Base-by-base conservation (phyloP, 2,888 invertebrate species). In the Dascillus cervinus region DNA sequence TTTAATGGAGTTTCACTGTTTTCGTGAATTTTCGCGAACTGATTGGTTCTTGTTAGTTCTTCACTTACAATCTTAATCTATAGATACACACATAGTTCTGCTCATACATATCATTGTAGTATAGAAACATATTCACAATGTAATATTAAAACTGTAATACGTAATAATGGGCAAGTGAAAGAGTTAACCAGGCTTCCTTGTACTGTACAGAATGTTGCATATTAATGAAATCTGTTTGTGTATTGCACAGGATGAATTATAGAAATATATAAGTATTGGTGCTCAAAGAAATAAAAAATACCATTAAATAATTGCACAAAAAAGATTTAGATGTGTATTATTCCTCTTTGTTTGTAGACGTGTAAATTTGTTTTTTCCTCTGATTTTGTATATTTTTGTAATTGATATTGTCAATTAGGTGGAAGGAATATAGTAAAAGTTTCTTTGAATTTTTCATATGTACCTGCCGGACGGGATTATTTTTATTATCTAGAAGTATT, bases 71-170 rank as follows among this genome's bases (percentile, higher is more conserved):
- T 17, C 17, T 17, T 17, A 17, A 8, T 17, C 5, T 17, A 6
- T 8, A 6, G 17, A 8, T 17, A 17, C 17, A 6, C 4, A 17
- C 8, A 8, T 17, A 17, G 17, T 34, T 40, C 51, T 50, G 63
- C 64, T 63, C 60, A 63, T 62, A 64, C 62, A 64, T 63, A 64
- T 64, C 63, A 63, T 24, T 32, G 33, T 39, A 39, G 39, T 25
- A 30, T 36, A 13, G 21, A 17, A 27, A 17, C 11, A 22, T 32
- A 13, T n/a, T n/a, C n/a, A n/a, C n/a, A n/a, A n/a, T n/a, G n/a
- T n/a, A n/a, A n/a, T n/a, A n/a, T n/a, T n/a, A n/a, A n/a, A n/a
- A n/a, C n/a, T n/a, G n/a, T n/a, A n/a, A n/a, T n/a, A n/a, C n/a
- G n/a, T n/a, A n/a, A n/a, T n/a, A n/a, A n/a, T n/a, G n/a, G n/a